Percentiles rank a stretch among this genome's conserved stretches.
These are phyloP conservation scores for Prunella fulvescens DNA, from an alignment of 2,113 vertebrate genomes.

Conservation along the genomic window DNA sequence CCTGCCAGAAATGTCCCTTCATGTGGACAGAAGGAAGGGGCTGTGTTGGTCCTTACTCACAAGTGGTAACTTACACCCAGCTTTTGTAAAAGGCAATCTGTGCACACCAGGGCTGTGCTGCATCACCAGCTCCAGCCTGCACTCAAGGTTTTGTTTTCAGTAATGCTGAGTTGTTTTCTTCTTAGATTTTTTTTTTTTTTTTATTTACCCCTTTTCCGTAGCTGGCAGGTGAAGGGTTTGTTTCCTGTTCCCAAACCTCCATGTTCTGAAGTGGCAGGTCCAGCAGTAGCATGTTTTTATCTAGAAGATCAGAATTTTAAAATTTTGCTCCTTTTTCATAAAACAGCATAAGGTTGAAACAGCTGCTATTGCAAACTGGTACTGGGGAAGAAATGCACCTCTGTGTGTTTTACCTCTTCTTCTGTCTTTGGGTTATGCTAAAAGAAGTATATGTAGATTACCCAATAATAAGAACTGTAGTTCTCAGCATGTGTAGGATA, in stretches of 20 bases:
- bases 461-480: background rate
- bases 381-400: background rate
- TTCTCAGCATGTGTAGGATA: background rate
- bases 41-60: background rate
- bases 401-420: background rate
- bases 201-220: background rate
- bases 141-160: background rate
- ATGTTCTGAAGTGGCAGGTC: background rate
- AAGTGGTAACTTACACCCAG: background rate
- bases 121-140: background rate
- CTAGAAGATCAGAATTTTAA: background rate
- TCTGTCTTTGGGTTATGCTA: background rate
- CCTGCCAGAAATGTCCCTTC: background rate
- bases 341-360: background rate
- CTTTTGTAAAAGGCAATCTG: background rate
- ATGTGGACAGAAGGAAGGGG: background rate
- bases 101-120: background rate
- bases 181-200: too few species aligned
- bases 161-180: background rate
- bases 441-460: background rate
- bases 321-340: background rate
- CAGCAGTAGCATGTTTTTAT: background rate
- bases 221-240: background rate
- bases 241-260: background rate
- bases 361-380: background rate